These are phyloP conservation scores for Thalassaphorura encarpata DNA, from an alignment of 1,140 invertebrate genomes.

Conservation along the genomic window DNA sequence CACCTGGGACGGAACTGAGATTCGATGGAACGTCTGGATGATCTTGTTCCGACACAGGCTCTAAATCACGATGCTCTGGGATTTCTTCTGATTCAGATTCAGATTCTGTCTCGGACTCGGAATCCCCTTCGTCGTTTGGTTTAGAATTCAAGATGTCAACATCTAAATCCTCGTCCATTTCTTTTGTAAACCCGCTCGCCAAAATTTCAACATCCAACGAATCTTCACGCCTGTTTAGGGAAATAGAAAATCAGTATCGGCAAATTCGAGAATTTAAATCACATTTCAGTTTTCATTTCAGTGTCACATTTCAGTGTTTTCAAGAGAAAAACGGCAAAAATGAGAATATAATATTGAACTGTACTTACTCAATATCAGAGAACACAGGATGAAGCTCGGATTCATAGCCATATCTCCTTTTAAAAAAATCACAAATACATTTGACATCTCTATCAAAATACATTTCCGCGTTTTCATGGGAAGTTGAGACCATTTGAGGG, in stretches of 20 bases:
- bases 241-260: slow-evolving; percentile 15
- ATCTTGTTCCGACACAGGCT: not conserved
- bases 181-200: slow-evolving; percentile 81
- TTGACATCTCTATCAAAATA: slow-evolving; percentile 92
- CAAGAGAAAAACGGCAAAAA: not conserved
- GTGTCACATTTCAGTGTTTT: slow-evolving; percentile 4
- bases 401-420: slow-evolving; percentile 81
- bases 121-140: slow-evolving; percentile 35
- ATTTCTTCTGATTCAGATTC: not conserved
- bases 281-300: not conserved
- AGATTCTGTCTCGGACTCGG: slow-evolving; percentile 16
- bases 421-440: slow-evolving; percentile 87
- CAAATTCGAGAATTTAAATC: not conserved
- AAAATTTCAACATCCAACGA: slow-evolving; percentile 77
- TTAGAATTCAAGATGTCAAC: slow-evolving; percentile 14
- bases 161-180: slow-evolving; percentile 64
- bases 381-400: slow-evolving; percentile 79
- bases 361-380: slow-evolving; percentile 55
- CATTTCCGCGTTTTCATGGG: slow-evolving; percentile 83
- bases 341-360: not conserved
- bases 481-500: slow-evolving; percentile 96
- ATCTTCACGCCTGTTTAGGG: slow-evolving; percentile 56
- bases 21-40: too few species aligned
- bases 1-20: too few species aligned
- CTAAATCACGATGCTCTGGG: not conserved